Evolutionary conservation across 2,113 vertebrate species (phyloP), one percentile per base, ranked within the genome.

Genomic region (Xyliphius kryptos): DNA sequence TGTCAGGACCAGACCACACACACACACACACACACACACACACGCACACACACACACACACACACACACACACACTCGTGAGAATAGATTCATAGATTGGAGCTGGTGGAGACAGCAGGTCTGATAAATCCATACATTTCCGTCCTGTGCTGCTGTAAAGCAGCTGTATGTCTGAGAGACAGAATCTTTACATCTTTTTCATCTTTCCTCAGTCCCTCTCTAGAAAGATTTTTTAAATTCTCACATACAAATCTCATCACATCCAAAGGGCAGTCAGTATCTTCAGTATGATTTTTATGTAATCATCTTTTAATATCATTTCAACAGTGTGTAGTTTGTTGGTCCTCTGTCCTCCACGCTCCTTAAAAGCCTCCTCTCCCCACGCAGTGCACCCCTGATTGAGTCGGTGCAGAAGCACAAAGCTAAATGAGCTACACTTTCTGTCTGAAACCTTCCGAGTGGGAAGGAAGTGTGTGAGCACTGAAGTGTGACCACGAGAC

Each of bases 361-460:
- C 26, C 26, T 32, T 32, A 32, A 32, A 32, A 32, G 26, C 26
- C 26, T 32, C 26, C 26, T 32, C 26, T 32, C 26, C 26, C 26
- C 26, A 32, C 0, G 11, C 8, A 61, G 63, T 22, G 38, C 6
- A 50, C 65, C 61, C 54, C 63, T 66, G 56, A 61, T 68, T 68
- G 66, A 67, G 38, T 21, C 50, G 61, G 21, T 59, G 26, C 47
- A 40, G 50, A 50, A 65, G 50, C 56, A 14, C 57, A 66, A 47
- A 71, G 44, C 53, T 51, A 61, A 55, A 63, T 60, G 56, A 65
- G 43, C 43, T 52, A 40, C 52, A 50, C 22, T 61, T 66, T 51
- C 47, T 51, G 63, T 32, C 69, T 71, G 52, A 61, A 56, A 55
- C 36, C 65, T 38, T 50, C 68, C 44, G 9, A 20, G 49, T 9